These are phyloP conservation scores for Ellobius talpinus DNA, from an alignment of 2,113 vertebrate species.

Conservation along the genomic window DNA sequence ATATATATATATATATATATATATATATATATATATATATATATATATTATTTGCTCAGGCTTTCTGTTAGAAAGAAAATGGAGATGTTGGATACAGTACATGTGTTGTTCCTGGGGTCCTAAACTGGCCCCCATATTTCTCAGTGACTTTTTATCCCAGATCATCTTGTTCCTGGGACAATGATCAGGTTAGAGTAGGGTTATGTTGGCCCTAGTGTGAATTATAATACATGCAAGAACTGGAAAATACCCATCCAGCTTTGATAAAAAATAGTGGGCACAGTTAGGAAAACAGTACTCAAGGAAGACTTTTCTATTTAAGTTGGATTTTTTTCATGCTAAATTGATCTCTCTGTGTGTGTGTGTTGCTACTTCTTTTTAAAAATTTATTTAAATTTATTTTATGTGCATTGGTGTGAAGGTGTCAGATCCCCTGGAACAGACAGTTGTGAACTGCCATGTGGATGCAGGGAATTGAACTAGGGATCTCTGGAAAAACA, in stretches of 20 bases:
- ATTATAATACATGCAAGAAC: slow-evolving; percentile 25
- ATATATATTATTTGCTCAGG: not conserved
- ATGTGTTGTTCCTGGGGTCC: not conserved
- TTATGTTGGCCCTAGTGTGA: not conserved
- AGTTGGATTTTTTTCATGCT: not conserved
- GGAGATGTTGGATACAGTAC: not conserved
- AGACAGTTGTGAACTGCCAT: not conserved
- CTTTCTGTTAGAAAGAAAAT: not conserved
- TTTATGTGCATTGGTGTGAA: not conserved
- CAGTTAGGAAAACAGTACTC: slow-evolving; percentile 38
- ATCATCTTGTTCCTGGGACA: slow-evolving; percentile 25
- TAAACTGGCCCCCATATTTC: not conserved
- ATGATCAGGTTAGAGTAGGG: not conserved
- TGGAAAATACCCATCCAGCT: slow-evolving; percentile 22
- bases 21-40: too few relatives aligned
- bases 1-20: too few relatives aligned
- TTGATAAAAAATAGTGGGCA: not conserved
- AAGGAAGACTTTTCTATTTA: not conserved
- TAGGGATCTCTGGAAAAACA: not conserved
- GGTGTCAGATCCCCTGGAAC: not conserved
- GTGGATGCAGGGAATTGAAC: not conserved
- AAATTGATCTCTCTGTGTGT: not conserved
- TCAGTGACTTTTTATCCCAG: slow-evolving; percentile 31
- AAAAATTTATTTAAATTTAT: not conserved
- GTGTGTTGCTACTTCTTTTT: not conserved